These are phyloP conservation scores for Rhodeus uyekii DNA, from an alignment of 2,797 vertebrate species.

Conservation along the genomic window DNA sequence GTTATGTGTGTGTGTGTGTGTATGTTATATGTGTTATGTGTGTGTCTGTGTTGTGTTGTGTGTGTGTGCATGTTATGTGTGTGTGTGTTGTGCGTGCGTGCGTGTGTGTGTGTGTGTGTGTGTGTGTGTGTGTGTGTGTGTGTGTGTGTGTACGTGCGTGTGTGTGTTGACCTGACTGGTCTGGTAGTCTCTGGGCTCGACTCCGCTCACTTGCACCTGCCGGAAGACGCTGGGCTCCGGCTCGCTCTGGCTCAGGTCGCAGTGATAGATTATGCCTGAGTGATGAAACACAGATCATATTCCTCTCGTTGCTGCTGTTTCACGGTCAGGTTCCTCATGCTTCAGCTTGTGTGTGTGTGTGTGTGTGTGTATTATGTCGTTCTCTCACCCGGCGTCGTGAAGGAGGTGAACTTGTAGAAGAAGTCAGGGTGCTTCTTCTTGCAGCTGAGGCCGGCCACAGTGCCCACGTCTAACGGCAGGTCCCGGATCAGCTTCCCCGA, in stretches of 20 bases:
- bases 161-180: constrained; percentile 68
- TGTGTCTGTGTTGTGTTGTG: no score
- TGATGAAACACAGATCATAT: not conserved
- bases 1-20: no score
- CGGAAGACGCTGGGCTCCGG: constrained; percentile 75
- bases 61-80: no score
- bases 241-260: constrained; percentile 67
- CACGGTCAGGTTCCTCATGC: no score
- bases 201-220: constrained; percentile 76
- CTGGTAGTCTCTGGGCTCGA: constrained; percentile 72
- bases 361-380: not conserved
- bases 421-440: constrained; percentile 78
- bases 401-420: constrained; percentile 82
- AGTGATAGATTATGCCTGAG: constrained; percentile 79
- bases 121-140: no score
- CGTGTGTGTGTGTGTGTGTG: no score
- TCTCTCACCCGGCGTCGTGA: constrained; percentile 74
- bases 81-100: no score
- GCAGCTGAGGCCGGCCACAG: constrained; percentile 74
- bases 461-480: constrained; percentile 76
- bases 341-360: not conserved
- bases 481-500: constrained; percentile 66
- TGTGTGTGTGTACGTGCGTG: no score
- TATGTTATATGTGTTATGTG: no score
- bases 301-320: no score